phyloP scores from a whole-genome alignment of 2,113 vertebrate species.

The Chlorodrepanis virens region DNA sequence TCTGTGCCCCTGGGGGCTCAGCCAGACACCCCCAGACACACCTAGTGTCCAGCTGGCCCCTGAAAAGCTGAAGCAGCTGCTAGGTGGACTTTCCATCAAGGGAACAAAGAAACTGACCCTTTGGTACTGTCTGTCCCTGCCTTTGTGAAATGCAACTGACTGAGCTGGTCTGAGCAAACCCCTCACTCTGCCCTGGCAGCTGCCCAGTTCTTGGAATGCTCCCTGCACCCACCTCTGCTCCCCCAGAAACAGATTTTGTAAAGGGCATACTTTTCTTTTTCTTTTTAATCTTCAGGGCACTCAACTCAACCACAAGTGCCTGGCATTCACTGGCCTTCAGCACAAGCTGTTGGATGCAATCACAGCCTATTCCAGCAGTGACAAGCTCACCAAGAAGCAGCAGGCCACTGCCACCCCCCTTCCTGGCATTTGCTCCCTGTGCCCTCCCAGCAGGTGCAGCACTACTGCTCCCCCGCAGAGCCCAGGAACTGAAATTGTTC shows the following conservation, averaged over 20 bases:
- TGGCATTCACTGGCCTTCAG: neutral
- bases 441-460: neutral
- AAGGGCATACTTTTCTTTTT: neutral
- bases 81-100: neutral
- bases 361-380: neutral
- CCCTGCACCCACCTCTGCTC: neutral
- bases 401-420: neutral
- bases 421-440: neutral
- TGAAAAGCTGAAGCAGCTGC: neutral
- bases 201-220: neutral
- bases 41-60: neutral
- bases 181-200: accelerated
- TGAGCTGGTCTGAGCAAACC: neutral
- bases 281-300: neutral
- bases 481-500: neutral
- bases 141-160: neutral
- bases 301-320: neutral
- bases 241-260: neutral
- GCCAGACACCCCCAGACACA: neutral
- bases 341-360: accelerated
- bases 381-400: neutral
- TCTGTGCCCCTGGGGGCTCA: neutral
- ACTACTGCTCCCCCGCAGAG: neutral
- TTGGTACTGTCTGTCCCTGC: neutral
- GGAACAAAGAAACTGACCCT: neutral